Conservation (phyloP, 2,888 invertebrate genomes). For the Dynastes maya region DNA sequence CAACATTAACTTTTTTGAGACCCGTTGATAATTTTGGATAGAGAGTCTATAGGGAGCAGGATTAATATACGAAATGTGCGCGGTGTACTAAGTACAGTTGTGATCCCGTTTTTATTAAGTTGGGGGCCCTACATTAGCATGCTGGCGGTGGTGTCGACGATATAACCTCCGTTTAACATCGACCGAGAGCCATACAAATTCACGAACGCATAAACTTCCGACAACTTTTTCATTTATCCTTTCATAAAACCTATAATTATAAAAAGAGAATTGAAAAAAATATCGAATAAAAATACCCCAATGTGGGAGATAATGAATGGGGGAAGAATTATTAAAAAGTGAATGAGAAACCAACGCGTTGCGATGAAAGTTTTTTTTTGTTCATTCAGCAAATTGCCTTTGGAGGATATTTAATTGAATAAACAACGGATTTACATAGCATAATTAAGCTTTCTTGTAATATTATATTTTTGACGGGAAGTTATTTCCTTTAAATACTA, state of each 20-base stretch:
- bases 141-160: constrained; percentile 45
- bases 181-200: constrained; percentile 31
- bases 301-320: constrained; percentile 18
- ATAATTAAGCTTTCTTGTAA: constrained; percentile 7
- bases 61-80: constrained; percentile 56
- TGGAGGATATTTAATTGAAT: background rate
- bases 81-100: constrained; percentile 57
- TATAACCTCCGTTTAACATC: constrained; percentile 48
- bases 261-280: constrained; percentile 39
- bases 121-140: constrained; percentile 52
- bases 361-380: constrained; percentile 10
- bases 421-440: background rate
- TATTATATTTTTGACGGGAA: background rate
- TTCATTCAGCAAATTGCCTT: constrained; percentile 7
- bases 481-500: background rate
- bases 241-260: constrained; percentile 52
- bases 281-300: constrained; percentile 42
- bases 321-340: constrained; percentile 29
- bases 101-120: constrained; percentile 57
- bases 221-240: constrained; percentile 51
- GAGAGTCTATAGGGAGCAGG: constrained; percentile 50
- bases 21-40: background rate
- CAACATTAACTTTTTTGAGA: constrained; percentile 8
- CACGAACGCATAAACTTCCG: constrained; percentile 48
- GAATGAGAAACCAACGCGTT: constrained; percentile 9